Evolutionary conservation across 2,797 vertebrate species (phyloP), one percentile per base, ranked within the genome.

Genomic region (Euphonia xanthogaster): DNA sequence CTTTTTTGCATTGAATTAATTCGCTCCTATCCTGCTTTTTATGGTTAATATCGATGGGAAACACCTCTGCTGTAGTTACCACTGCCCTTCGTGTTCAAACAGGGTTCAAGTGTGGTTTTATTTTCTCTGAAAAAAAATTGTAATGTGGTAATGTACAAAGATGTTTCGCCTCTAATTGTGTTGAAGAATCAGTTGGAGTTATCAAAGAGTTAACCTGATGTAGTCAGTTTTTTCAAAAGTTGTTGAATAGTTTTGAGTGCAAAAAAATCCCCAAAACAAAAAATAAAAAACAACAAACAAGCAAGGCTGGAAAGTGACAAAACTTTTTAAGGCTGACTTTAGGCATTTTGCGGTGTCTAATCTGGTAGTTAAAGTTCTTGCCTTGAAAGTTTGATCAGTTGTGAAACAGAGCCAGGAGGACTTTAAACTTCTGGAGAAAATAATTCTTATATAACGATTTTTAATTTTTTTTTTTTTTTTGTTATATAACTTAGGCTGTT

Each of bases 21-120:
- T 73, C 25, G 2, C 0, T 10, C 1, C 0, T 1, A 0, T 50
- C 0, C 0, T 70, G 3, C 1, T 73, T 82, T 75, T 70, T 79
- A 1, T 54, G 5, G 3, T 33, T 57, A 50, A 30, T 72, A 19
- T 6, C 1, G 6, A 7, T n/a, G 60, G 39, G 48, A 68, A 71
- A 18, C 2, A 10, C 4, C 3, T 63, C 0, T 67, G 33, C 8
- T 39, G 9, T 39, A 27, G 44, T 21, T 86, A 9, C 0, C 17
- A 1, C 9, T 54, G 7, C 5, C 0, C 0, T 54, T 88, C 71
- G 19, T 18, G 31, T 42, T 78, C 2, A 5, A 16, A 7, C 9
- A 9, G 1, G 1, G 25, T 12, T 5, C 31, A 12, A 72, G 5
- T 1, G 12, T 28, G 10, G 9, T 1, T 76, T 79, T 63, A 25